A percentile compares a stretch with the other conserved stretches of the same genome.
Conservation (phyloP, 2,888 invertebrate species). For the Hydropsyche betteni region DNA sequence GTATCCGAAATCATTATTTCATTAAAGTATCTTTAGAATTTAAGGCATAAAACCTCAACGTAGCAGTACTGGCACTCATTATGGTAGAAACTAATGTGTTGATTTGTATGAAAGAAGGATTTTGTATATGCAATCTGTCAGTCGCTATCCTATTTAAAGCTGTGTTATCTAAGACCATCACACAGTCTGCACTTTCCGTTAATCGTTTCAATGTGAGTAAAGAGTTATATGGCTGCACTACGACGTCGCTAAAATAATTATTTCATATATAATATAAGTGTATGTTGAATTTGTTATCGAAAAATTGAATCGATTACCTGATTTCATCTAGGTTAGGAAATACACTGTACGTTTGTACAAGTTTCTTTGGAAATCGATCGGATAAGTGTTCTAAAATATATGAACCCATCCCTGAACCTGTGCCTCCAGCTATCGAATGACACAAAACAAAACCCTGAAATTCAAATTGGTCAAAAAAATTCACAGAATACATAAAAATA, state of each 20-base stretch:
- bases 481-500: not conserved
- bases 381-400: conserved; percentile 89
- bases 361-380: conserved; percentile 95
- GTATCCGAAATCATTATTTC: not conserved
- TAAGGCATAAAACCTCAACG: conserved; percentile 71
- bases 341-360: conserved; percentile 98
- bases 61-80: conserved; percentile 98
- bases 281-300: too few relatives aligned
- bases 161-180: conserved; percentile 97
- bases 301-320: conserved; percentile 63
- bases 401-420: conserved; percentile 99
- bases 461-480: conserved; percentile 28
- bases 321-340: conserved; percentile 98
- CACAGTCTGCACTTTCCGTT: conserved; percentile 95
- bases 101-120: conserved; percentile 96
- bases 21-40: too few relatives aligned
- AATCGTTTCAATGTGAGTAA: conserved; percentile 92
- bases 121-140: conserved; percentile 93
- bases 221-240: conserved; percentile 97
- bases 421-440: conserved; percentile 99
- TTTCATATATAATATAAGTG: not conserved
- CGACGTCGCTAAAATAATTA: conserved; percentile 79
- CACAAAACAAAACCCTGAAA: conserved; percentile 93
- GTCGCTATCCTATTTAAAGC: conserved; percentile 93
- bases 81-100: conserved; percentile 97